phyloP scores from a whole-genome alignment of 2,797 vertebrate genomes.

The Kryptopterus vitreolus region DNA sequence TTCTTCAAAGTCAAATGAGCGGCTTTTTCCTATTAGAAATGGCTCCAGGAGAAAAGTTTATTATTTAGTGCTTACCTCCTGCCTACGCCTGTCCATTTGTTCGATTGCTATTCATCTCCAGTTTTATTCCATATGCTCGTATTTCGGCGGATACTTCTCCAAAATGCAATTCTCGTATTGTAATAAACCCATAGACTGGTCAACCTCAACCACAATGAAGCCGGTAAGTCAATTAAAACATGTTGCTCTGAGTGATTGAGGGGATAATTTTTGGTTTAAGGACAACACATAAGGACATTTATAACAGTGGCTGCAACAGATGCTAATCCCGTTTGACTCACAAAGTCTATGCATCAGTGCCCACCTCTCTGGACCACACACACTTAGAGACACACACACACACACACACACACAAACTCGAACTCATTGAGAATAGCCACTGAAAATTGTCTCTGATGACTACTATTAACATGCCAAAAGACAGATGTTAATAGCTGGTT shows the following conservation, averaged over 20 bases:
- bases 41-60: slow-evolving; percentile 21
- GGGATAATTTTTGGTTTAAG: slow-evolving; percentile 26
- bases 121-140: slow-evolving; percentile 25
- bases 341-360: slow-evolving; percentile 33
- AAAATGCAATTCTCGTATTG: not conserved
- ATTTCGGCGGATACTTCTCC: not conserved
- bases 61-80: not conserved
- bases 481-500: slow-evolving; percentile 75
- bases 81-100: not conserved
- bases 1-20: slow-evolving; percentile 59
- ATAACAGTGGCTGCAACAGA: slow-evolving; percentile 33
- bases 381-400: slow-evolving; percentile 26
- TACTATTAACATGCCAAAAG: slow-evolving; percentile 75
- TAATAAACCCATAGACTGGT: not conserved
- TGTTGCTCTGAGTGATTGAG: not conserved
- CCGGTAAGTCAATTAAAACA: slow-evolving; percentile 11
- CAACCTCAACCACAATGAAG: slow-evolving; percentile 13
- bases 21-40: slow-evolving; percentile 44
- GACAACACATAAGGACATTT: slow-evolving; percentile 24
- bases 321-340: slow-evolving; percentile 34
- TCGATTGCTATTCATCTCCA: slow-evolving; percentile 17
- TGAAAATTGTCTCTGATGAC: slow-evolving; percentile 68
- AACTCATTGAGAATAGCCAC: slow-evolving; percentile 59
- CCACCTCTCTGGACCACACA: slow-evolving; percentile 42
- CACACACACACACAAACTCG: slow-evolving; percentile 32